Evolutionary conservation across 2,888 invertebrate genomes (phyloP), one percentile per base, ranked within the genome.

Genomic region (Cataglyphis albicans): DNA sequence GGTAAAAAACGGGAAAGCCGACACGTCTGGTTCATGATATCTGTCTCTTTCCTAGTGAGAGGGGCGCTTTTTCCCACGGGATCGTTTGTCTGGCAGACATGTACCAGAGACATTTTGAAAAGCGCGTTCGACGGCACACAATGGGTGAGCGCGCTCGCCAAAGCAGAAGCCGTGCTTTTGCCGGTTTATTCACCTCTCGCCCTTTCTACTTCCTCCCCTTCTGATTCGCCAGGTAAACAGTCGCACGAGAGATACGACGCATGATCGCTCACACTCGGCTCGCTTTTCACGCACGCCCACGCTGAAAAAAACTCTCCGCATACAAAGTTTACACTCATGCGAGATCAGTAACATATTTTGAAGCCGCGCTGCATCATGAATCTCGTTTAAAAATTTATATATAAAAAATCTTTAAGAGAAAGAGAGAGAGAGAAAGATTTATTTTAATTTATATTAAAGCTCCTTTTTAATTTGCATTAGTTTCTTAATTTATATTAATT

Each of bases 61-160:
- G 59, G 35, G 35, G 59, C 78, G 70, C 78, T 75, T 64, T 82
- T 84, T 85, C 85, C 81, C 85, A 85, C 85, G 84, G 55, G 80
- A 80, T 82, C 82, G 82, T 84, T 86, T 86, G 84, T 84, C 78
- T 82, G 84, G 55, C 64, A 70, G 81, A 67, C 84, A 75, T 55
- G 85, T 78, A 81, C 74, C 70, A 57, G 80, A 67, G 64, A 84
- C 84, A 76, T 82, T 83, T 87, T 84, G 61, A 88, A 88, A 86
- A 84, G 86, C 76, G 63, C 84, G 87, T 70, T 88, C 83, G 84
- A 75, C 85, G 61, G 57, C 81, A 67, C 70, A 82, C 80, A 84
- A 87, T 81, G 78, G 59, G 21, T 21, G 78, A 55, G 48, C 64
- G 59, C 65, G 63, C 61, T 81, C 59, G 75, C 61, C 78, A 75